Conservation (phyloP, 2,113 vertebrate genomes). For the Oplegnathus fasciatus region DNA sequence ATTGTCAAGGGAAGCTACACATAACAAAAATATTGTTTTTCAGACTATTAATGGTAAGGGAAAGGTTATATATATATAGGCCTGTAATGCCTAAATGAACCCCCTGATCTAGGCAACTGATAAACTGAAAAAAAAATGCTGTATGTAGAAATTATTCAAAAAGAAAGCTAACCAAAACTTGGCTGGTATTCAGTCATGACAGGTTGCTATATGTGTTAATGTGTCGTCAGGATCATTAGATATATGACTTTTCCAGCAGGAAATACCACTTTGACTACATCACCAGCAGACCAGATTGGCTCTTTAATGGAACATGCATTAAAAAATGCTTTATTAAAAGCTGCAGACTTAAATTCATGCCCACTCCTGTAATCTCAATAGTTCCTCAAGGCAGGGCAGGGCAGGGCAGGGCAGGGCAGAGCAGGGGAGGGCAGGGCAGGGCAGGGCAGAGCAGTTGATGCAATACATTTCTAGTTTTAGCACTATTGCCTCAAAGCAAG, state of each 20-base stretch:
- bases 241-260: neutral
- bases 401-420: too few relatives aligned
- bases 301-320: too few relatives aligned
- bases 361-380: too few relatives aligned
- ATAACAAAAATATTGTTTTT: neutral
- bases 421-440: too few relatives aligned
- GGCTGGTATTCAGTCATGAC: neutral
- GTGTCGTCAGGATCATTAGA: neutral
- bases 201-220: neutral
- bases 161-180: neutral
- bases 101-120: neutral
- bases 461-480: too few relatives aligned
- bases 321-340: too few relatives aligned
- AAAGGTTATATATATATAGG: neutral
- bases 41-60: neutral
- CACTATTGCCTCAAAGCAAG: too few relatives aligned
- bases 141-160: neutral
- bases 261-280: neutral
- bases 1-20: conserved; percentile 28
- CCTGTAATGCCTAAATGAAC: neutral
- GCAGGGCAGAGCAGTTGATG: too few relatives aligned
- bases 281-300: too few relatives aligned
- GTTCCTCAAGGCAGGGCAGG: too few relatives aligned
- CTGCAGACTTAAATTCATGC: too few relatives aligned
- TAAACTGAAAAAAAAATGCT: neutral